A percentile compares a stretch with the other conserved stretches of the same genome.
These are phyloP conservation scores for Drosophila robusta DNA, from an alignment of 2,888 invertebrate genomes.

Conservation along the genomic window DNA sequence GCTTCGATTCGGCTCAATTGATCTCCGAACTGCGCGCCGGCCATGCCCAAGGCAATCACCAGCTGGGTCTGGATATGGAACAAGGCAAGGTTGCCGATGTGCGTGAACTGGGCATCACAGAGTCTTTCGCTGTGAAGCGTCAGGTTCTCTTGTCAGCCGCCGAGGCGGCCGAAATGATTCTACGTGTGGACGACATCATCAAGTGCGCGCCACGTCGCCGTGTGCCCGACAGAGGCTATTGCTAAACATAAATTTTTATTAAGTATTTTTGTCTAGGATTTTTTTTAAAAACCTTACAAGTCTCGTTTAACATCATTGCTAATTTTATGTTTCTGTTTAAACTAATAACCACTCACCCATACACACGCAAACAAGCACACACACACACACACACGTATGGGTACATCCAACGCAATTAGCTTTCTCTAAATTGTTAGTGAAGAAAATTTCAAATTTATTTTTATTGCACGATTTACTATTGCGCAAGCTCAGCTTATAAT, in stretches of 20 bases:
- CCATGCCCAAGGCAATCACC: conserved; percentile 93
- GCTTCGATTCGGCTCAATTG: conserved; percentile 98
- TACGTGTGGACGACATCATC: conserved; percentile 98
- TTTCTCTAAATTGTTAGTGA: conserved; percentile 39
- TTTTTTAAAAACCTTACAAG: conserved; percentile 56
- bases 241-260: conserved; percentile 68
- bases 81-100: conserved; percentile 95
- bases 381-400: conserved; percentile 24
- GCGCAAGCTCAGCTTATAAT: conserved; percentile 52
- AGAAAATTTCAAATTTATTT: conserved; percentile 38
- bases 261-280: conserved; percentile 74
- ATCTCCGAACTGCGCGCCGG: conserved; percentile 96
- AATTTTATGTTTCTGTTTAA: conserved; percentile 67
- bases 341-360: conserved; percentile 38
- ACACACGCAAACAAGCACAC: conserved; percentile 5
- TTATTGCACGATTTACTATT: conserved; percentile 38
- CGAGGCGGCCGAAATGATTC: conserved; percentile 99
- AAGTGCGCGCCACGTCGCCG: conserved; percentile 95
- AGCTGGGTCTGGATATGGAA: conserved; percentile 92
- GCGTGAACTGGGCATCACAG: conserved; percentile 95
- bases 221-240: conserved; percentile 91
- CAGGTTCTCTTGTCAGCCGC: conserved; percentile 97
- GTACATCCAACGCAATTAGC: conserved; percentile 26
- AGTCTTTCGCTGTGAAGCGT: conserved; percentile 98
- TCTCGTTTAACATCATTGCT: conserved; percentile 68